Conservation (phyloP, 2,888 invertebrate genomes). For the Julus scandinavius region DNA sequence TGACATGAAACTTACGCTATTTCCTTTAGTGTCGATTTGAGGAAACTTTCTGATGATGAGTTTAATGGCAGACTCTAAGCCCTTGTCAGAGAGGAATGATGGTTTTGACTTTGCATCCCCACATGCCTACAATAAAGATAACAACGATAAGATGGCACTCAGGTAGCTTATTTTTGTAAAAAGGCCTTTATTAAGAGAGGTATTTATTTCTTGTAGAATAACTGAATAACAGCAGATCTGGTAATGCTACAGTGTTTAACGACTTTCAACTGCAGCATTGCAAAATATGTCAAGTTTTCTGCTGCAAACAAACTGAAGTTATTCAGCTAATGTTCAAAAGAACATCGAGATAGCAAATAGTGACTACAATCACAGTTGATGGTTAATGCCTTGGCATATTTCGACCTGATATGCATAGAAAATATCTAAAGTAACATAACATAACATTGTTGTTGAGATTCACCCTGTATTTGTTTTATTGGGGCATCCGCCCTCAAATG, state of each 20-base stretch:
- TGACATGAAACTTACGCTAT: slow-evolving; percentile 65
- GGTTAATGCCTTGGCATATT: background rate
- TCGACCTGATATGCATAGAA: background rate
- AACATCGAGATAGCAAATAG: too few species aligned
- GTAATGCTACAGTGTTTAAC: too few species aligned
- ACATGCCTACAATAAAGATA: slow-evolving; percentile 75
- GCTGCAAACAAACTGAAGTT: too few species aligned
- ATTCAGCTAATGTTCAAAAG: too few species aligned
- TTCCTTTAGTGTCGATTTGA: slow-evolving; percentile 90
- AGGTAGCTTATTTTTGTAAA: slow-evolving; percentile 47
- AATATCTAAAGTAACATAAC: slow-evolving; percentile 1
- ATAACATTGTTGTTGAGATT: background rate
- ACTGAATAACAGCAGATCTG: too few species aligned
- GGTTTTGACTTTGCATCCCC: slow-evolving; percentile 99
- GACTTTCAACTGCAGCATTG: too few species aligned
- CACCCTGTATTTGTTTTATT: background rate
- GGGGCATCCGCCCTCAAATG: slow-evolving; percentile 16
- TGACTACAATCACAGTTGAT: too few species aligned
- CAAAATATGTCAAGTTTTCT: too few species aligned
- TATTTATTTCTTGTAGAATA: too few species aligned
- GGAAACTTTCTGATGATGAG: slow-evolving; percentile 95
- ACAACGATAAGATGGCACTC: background rate
- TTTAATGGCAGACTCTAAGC: slow-evolving; percentile 95
- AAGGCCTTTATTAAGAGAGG: background rate
- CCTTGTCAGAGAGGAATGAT: slow-evolving; percentile 95